Percentiles rank a stretch among this genome's conserved stretches.
Conservation (phyloP, 2,113 vertebrate genomes). For the Hippolais icterina region DNA sequence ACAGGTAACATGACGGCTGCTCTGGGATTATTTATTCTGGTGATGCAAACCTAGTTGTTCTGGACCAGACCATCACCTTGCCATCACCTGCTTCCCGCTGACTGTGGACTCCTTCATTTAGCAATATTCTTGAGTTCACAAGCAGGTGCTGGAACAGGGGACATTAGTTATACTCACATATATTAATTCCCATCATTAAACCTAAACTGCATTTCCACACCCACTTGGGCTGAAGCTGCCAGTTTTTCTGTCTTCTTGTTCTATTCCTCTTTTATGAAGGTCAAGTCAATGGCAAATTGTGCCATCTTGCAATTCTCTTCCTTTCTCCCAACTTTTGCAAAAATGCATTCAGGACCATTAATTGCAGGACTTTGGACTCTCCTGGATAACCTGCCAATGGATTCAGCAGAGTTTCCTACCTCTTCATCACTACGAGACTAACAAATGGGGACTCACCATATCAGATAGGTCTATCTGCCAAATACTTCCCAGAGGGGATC, state of each 20-base stretch:
- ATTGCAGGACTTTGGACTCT: neutral
- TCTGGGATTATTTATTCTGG: neutral
- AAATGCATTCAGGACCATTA: neutral
- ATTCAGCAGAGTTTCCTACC: neutral
- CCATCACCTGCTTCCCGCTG: fast-evolving
- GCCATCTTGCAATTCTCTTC: neutral
- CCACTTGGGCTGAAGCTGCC: neutral
- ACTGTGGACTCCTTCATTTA: neutral
- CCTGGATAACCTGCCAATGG: neutral
- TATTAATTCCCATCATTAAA: neutral
- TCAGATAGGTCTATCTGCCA: neutral
- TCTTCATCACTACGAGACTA: neutral
- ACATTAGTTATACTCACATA: neutral
- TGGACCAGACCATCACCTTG: neutral
- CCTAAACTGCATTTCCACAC: neutral
- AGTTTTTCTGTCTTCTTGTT: neutral
- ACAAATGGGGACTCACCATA: neutral
- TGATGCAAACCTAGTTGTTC: neutral
- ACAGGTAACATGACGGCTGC: neutral
- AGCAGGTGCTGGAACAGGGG: neutral
- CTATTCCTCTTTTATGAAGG: neutral
- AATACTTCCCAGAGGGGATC: neutral
- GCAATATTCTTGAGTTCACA: neutral
- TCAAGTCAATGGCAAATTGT: neutral
- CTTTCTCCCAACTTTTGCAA: neutral